A percentile compares a stretch with the other conserved stretches of the same genome.
Evolutionary conservation across 2,888 invertebrate genomes (phyloP).

Genomic region (Catonia carolina): DNA sequence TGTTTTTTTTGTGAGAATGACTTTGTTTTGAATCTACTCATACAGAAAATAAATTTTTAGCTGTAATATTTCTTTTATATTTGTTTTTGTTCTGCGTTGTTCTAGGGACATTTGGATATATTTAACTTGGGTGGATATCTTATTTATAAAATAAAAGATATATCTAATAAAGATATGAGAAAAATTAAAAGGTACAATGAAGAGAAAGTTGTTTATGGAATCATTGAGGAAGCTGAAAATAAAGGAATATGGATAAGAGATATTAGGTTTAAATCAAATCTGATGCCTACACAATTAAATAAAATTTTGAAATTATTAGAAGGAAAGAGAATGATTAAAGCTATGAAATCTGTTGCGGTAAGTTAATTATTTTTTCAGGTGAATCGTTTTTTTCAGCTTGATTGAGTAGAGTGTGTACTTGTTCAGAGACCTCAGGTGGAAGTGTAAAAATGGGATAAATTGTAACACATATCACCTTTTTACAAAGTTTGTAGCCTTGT

Average conservation of each 20-base stretch:
- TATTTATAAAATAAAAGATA: slow-evolving; percentile 43
- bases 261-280: slow-evolving; percentile 82
- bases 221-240: slow-evolving; percentile 90
- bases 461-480: too few species aligned
- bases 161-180: slow-evolving; percentile 67
- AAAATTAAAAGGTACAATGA: slow-evolving; percentile 84
- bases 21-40: too few species aligned
- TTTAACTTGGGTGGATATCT: slow-evolving; percentile 25
- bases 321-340: slow-evolving; percentile 91
- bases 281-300: slow-evolving; percentile 81
- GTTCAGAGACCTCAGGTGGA: too few species aligned
- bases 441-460: too few species aligned
- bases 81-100: too few species aligned
- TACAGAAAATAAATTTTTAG: too few species aligned
- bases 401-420: too few species aligned
- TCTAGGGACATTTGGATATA: slow-evolving; percentile 30
- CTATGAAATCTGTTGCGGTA: slow-evolving; percentile 91
- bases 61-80: too few species aligned
- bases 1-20: too few species aligned
- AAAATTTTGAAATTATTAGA: slow-evolving; percentile 92
- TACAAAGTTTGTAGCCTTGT: too few species aligned
- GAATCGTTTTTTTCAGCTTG: too few species aligned
- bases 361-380: slow-evolving; percentile 42
- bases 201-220: slow-evolving; percentile 86
- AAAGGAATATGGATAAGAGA: slow-evolving; percentile 98